Conservation (phyloP, 2,888 invertebrate genomes). For the Prosopocoilus inquinatus region DNA sequence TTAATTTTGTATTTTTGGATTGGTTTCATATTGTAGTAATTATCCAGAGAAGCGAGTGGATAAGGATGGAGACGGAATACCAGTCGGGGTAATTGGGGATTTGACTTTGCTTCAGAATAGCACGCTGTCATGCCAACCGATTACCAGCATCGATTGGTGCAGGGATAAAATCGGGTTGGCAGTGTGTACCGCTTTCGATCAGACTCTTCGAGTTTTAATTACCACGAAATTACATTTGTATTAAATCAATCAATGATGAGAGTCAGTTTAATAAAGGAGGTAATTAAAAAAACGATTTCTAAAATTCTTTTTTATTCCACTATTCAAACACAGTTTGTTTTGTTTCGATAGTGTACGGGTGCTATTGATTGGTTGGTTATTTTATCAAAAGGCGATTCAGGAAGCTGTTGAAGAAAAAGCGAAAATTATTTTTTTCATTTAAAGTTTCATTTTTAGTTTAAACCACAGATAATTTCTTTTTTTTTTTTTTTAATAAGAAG, state of each 20-base stretch:
- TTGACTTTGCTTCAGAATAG: conserved; percentile 76
- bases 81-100: conserved; percentile 74
- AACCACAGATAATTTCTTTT: too few species aligned
- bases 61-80: conserved; percentile 68
- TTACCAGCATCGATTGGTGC: conserved; percentile 90
- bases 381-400: too few species aligned
- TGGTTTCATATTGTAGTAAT: conserved; percentile 52
- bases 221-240: conserved; percentile 83
- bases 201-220: conserved; percentile 80
- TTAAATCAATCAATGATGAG: conserved; percentile 37
- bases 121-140: conserved; percentile 81
- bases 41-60: conserved; percentile 78
- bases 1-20: conserved; percentile 4
- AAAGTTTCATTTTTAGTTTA: not conserved
- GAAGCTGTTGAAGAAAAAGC: not conserved
- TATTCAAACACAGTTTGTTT: too few species aligned
- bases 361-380: too few species aligned
- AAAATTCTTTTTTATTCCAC: too few species aligned
- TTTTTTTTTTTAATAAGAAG: too few species aligned
- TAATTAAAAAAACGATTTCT: too few species aligned
- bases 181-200: conserved; percentile 89
- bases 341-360: too few species aligned
- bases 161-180: conserved; percentile 84
- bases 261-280: not conserved
- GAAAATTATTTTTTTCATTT: not conserved